phyloP scores from a whole-genome alignment of 2,113 vertebrate species.

The Himantopus leucocephalus region DNA sequence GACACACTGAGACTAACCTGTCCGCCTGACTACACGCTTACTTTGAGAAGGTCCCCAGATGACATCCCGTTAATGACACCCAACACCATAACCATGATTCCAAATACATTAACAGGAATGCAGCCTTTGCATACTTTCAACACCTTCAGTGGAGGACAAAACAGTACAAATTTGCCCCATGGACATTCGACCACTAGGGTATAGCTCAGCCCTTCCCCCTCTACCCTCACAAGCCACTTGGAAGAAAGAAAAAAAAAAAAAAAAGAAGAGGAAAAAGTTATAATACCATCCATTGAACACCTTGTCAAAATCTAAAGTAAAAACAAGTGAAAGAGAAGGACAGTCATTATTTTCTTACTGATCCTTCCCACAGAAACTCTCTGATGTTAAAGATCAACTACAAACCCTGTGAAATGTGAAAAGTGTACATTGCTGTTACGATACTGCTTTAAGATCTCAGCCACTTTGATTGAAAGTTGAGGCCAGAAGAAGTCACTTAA shows the following conservation, averaged over 20 bases:
- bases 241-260: constrained; percentile 20
- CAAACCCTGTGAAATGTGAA: constrained; percentile 87
- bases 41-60: constrained; percentile 90
- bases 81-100: constrained; percentile 95
- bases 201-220: constrained; percentile 78
- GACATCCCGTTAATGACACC: constrained; percentile 92
- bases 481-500: constrained; percentile 50
- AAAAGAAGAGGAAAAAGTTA: not conserved
- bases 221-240: constrained; percentile 1
- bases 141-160: constrained; percentile 89
- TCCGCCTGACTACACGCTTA: constrained; percentile 93
- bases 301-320: constrained; percentile 62
- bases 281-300: constrained; percentile 39
- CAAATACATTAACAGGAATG: constrained; percentile 89
- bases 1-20: constrained; percentile 86
- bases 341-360: constrained; percentile 79
- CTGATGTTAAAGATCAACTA: constrained; percentile 60
- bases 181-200: constrained; percentile 94
- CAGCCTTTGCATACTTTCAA: constrained; percentile 94
- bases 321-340: constrained; percentile 58
- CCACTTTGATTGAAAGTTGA: constrained; percentile 50
- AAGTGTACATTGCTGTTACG: constrained; percentile 74
- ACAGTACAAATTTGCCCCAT: constrained; percentile 93
- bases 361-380: constrained; percentile 70
- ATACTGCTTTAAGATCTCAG: constrained; percentile 75